Evolutionary conservation across 2,113 vertebrate species (phyloP).

Genomic region (Pampusana beccarii): DNA sequence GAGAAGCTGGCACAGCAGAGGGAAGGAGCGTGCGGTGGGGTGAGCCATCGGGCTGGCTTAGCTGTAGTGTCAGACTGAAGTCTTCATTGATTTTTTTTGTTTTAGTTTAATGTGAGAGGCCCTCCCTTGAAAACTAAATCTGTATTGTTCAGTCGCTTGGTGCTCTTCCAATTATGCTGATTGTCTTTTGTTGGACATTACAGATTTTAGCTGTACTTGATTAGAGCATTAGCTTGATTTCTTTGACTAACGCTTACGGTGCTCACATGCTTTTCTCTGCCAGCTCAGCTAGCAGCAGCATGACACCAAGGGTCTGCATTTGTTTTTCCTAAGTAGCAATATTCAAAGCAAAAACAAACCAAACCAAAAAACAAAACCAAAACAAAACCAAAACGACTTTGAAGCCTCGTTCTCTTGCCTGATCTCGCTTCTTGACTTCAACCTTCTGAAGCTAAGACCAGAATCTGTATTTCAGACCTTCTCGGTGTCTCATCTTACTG

Average conservation of each 20-base stretch:
- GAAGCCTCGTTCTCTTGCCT: not conserved
- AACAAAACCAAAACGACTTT: not conserved
- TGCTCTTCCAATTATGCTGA: not conserved
- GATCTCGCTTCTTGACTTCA: not conserved
- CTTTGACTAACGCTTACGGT: not conserved
- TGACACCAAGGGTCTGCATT: not conserved
- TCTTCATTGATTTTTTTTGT: not conserved
- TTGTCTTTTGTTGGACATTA: constrained; percentile 1
- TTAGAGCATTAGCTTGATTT: not conserved
- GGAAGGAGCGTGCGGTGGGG: not conserved
- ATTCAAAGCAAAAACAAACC: not conserved
- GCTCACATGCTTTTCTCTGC: not conserved
- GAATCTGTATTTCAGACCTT: not conserved
- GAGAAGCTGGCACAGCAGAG: not conserved
- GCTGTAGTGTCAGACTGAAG: not conserved
- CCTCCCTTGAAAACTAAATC: not conserved
- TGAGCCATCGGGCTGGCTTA: not conserved
- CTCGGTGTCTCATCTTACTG: not conserved
- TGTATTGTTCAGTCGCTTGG: not conserved
- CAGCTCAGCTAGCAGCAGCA: constrained; percentile 10
- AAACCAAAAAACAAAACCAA: not conserved
- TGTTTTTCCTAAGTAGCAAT: not conserved
- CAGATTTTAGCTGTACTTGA: constrained; percentile 1
- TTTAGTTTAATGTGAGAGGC: not conserved
- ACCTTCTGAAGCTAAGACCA: not conserved